Evolutionary conservation across 1,140 invertebrate genomes (phyloP).

Genomic region (Pissodes strobi): DNA sequence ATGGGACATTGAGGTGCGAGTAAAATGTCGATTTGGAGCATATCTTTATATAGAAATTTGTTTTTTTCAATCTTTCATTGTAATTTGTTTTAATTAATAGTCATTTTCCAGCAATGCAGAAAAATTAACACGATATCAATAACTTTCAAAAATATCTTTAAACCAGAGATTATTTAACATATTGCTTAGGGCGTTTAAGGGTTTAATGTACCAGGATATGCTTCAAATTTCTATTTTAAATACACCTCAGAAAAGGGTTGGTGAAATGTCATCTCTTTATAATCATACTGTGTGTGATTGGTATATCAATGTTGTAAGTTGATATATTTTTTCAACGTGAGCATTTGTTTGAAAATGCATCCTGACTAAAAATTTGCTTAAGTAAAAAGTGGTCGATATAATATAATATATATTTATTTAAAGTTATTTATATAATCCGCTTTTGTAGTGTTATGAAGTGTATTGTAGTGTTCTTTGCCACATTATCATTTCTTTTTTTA

Average conservation of each 20-base stretch:
- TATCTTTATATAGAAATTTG: neutral
- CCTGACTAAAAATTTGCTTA: constrained; percentile 30
- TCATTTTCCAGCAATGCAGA: too few relatives aligned
- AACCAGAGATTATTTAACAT: too few relatives aligned
- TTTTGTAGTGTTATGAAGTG: neutral
- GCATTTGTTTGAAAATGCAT: constrained; percentile 57
- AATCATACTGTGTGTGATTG: constrained; percentile 58
- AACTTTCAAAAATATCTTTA: too few relatives aligned
- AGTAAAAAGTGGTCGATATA: constrained; percentile 3
- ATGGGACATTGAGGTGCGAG: constrained; percentile 46
- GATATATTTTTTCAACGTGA: constrained; percentile 46
- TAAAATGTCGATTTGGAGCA: neutral
- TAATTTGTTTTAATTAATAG: too few relatives aligned
- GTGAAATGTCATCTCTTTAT: constrained; percentile 49
- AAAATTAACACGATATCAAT: too few relatives aligned
- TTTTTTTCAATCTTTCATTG: too few relatives aligned
- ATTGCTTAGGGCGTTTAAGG: too few relatives aligned
- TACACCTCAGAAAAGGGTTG: constrained; percentile 34
- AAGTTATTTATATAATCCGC: neutral
- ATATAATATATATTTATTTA: constrained; percentile 18
- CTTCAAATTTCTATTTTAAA: too few relatives aligned
- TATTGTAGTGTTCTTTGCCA: neutral
- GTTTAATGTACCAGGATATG: too few relatives aligned
- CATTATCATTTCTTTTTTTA: too few relatives aligned
- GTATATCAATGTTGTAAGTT: constrained; percentile 58